These are phyloP conservation scores for Limosa lapponica DNA, from an alignment of 2,797 vertebrate genomes.

Conservation along the genomic window DNA sequence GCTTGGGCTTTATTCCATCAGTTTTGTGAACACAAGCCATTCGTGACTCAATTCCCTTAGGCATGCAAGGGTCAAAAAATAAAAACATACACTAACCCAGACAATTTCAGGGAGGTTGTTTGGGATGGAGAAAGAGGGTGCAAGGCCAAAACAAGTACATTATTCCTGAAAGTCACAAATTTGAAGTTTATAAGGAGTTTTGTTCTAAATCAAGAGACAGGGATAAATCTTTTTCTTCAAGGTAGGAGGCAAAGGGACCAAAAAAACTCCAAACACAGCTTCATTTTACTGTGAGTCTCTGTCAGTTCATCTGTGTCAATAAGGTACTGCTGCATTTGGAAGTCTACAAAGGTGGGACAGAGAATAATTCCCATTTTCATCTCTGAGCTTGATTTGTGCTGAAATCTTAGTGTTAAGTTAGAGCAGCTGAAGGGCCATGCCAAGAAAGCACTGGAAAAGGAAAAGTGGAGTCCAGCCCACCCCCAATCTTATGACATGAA, in stretches of 20 bases:
- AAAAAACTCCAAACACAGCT: neutral
- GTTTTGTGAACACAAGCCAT: constrained; percentile 31
- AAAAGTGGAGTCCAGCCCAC: neutral
- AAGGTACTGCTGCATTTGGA: neutral
- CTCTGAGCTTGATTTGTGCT: neutral
- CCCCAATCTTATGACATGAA: rapidly evolving
- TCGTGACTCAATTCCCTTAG: constrained; percentile 31
- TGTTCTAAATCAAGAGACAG: neutral
- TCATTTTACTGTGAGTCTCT: neutral
- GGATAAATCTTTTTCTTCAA: neutral
- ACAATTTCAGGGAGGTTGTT: neutral
- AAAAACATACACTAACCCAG: neutral
- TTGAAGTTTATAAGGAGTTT: neutral
- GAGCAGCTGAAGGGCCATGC: neutral
- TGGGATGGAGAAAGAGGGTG: neutral
- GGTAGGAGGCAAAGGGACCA: neutral
- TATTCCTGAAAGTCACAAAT: neutral
- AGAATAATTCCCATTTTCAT: neutral
- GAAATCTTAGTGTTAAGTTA: neutral
- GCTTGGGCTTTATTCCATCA: constrained; percentile 29
- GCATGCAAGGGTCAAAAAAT: neutral
- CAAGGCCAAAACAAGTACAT: neutral
- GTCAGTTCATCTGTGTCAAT: neutral
- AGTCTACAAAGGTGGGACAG: neutral
- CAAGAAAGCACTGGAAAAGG: neutral